Base-by-base conservation (phyloP, 2,113 vertebrate species). In the Butorides virescens region DNA sequence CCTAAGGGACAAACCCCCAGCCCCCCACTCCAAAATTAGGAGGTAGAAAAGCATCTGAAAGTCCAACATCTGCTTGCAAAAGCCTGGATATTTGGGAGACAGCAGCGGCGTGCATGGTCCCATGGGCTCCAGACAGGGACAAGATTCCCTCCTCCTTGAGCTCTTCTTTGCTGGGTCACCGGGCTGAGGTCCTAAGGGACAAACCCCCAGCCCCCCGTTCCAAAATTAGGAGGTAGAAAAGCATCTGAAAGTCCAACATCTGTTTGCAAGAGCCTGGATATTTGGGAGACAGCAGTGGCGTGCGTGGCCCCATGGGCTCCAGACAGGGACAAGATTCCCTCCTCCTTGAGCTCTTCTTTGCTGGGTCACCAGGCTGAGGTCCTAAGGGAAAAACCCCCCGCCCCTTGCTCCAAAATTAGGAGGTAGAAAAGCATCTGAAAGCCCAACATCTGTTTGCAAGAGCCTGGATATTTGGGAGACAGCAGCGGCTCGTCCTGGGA, bases 21-120 rank as follows among this genome's bases (percentile, higher is more conserved):
- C n/a, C n/a, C n/a, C n/a, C n/a, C n/a, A n/a, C n/a, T n/a, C n/a
- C n/a, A n/a, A n/a, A n/a, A n/a, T n/a, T n/a, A n/a, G n/a, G n/a
- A n/a, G n/a, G n/a, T n/a, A n/a, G n/a, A n/a, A n/a, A n/a, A n/a
- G n/a, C n/a, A n/a, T n/a, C n/a, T n/a, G n/a, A n/a, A n/a, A n/a
- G n/a, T n/a, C n/a, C n/a, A n/a, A n/a, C n/a, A n/a, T n/a, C n/a
- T n/a, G n/a, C n/a, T n/a, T n/a, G n/a, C n/a, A n/a, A n/a, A n/a
- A n/a, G n/a, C n/a, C n/a, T n/a, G n/a, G n/a, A n/a, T n/a, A n/a
- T n/a, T n/a, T n/a, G n/a, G n/a, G n/a, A n/a, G n/a, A n/a, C n/a
- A n/a, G 34, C 26, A 27, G 36, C 3, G 1, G 17, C 1, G 2
- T 14, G 44, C 3, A 10, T 23, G 68, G 73, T 23, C 11, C 2